Conservation (phyloP, 2,888 invertebrate species). For the Drosophila subquinaria region DNA sequence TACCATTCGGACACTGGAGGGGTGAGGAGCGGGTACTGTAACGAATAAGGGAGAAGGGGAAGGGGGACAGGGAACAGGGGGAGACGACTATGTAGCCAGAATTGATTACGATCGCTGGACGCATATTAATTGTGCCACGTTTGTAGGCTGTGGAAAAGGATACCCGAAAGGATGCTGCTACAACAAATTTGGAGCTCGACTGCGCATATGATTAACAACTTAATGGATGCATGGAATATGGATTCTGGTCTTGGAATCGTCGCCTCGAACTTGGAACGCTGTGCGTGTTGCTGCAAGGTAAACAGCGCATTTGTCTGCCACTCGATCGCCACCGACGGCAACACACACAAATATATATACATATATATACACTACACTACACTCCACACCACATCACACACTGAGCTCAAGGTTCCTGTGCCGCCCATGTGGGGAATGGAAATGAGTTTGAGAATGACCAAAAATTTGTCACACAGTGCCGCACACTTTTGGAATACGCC, state of each 20-base stretch:
- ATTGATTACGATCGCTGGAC: slow-evolving; percentile 84
- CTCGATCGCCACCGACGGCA: slow-evolving; percentile 49
- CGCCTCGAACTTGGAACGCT: slow-evolving; percentile 31
- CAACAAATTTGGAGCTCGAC: slow-evolving; percentile 56
- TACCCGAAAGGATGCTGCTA: slow-evolving; percentile 67
- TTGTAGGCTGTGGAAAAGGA: slow-evolving; percentile 68
- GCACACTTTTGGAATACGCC: slow-evolving; percentile 35
- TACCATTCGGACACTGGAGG: slow-evolving; percentile 38
- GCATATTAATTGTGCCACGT: slow-evolving; percentile 78
- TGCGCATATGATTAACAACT: slow-evolving; percentile 84
- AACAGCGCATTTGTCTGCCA: slow-evolving; percentile 83
- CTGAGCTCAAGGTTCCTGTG: slow-evolving; percentile 39
- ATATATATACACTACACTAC: slow-evolving; percentile 16
- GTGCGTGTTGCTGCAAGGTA: slow-evolving; percentile 83
- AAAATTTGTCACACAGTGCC: slow-evolving; percentile 68
- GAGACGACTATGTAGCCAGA: slow-evolving; percentile 58
- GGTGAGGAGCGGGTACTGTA: slow-evolving; percentile 6
- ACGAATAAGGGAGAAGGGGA: not conserved
- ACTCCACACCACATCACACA: slow-evolving; percentile 51
- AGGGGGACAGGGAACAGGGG: not conserved
- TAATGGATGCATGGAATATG: slow-evolving; percentile 67
- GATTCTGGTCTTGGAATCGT: slow-evolving; percentile 41
- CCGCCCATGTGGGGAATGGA: slow-evolving; percentile 41
- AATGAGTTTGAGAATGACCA: slow-evolving; percentile 47
- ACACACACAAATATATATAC: slow-evolving; percentile 20